Evolutionary conservation across 2,888 invertebrate genomes (phyloP).

Genomic region (Protodeltote pygarga): DNA sequence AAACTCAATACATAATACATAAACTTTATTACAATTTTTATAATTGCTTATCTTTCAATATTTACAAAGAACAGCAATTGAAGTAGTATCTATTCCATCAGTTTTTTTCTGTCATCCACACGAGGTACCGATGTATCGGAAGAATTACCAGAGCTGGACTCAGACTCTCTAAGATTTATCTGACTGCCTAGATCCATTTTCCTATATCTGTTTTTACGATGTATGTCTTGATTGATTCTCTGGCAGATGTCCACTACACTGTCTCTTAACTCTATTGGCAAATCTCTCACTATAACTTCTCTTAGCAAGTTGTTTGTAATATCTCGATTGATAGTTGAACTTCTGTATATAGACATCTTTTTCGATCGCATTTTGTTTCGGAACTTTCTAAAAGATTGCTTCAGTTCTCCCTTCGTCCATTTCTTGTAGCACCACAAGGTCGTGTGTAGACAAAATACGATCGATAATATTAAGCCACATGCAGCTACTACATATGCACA

Average conservation of each 20-base stretch:
- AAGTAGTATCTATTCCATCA: conserved; percentile 6
- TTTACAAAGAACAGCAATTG: conserved; percentile 17
- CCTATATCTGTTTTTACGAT: conserved; percentile 63
- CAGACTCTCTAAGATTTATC: conserved; percentile 25
- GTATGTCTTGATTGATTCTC: conserved; percentile 61
- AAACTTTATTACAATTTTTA: conserved; percentile 1
- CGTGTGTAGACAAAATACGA: conserved; percentile 55
- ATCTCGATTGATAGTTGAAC: conserved; percentile 48
- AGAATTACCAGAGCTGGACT: conserved; percentile 10
- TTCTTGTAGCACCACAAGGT: conserved; percentile 51
- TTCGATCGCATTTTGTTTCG: conserved; percentile 36
- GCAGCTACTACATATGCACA: conserved; percentile 54
- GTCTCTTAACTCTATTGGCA: conserved; percentile 68
- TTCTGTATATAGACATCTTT: conserved; percentile 1
- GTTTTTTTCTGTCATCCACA: conserved; percentile 4
- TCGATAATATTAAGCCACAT: conserved; percentile 53
- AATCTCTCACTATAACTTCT: conserved; percentile 67
- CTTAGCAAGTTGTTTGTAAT: conserved; percentile 64
- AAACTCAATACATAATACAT: no score
- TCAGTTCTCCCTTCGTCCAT: conserved; percentile 50
- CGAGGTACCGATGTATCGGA: conserved; percentile 9
- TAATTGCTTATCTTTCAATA: conserved; percentile 5
- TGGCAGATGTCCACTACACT: conserved; percentile 67
- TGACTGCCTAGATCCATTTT: conserved; percentile 49
- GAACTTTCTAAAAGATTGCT: conserved; percentile 24